Conservation (phyloP, 2,113 vertebrate genomes). For the Neoarius graeffei region DNA sequence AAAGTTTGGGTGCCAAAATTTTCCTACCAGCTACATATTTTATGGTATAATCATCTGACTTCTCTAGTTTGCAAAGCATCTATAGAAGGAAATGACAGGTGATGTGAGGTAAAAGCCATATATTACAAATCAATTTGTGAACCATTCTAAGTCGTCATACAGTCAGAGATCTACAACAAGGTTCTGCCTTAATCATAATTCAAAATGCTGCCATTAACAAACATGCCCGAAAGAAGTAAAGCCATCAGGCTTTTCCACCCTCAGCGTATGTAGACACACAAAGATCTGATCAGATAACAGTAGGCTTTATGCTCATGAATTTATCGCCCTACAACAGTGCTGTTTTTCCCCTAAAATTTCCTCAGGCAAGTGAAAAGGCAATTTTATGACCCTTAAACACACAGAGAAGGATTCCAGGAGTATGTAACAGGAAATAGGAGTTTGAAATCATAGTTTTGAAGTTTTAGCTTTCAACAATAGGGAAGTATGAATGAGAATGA, state of each 20-base stretch:
- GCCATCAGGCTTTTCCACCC: slow-evolving; percentile 43
- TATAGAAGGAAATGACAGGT: background rate
- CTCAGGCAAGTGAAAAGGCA: slow-evolving; percentile 42
- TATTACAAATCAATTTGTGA: slow-evolving; percentile 27
- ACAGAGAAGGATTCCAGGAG: background rate
- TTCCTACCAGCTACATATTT: background rate
- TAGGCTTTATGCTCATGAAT: slow-evolving; percentile 35
- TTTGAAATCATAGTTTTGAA: background rate
- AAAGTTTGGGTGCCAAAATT: too few relatives aligned
- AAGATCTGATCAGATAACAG: slow-evolving; percentile 46
- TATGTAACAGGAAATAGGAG: background rate
- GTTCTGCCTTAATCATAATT: slow-evolving; percentile 36
- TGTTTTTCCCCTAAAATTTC: slow-evolving; percentile 26
- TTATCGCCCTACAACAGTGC: slow-evolving; percentile 45
- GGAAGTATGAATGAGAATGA: background rate
- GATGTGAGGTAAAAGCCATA: background rate
- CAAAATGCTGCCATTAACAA: slow-evolving; percentile 16
- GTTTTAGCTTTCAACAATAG: background rate
- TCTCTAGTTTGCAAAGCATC: background rate
- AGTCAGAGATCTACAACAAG: background rate
- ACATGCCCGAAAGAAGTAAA: slow-evolving; percentile 18
- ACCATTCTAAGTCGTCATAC: background rate
- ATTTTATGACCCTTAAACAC: slow-evolving; percentile 33
- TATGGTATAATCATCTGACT: background rate
- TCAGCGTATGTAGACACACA: slow-evolving; percentile 29